Evolutionary conservation across 1,140 invertebrate species (phyloP), one percentile per base, ranked within the genome.

Genomic region (Ditylenchus dipsaci): DNA sequence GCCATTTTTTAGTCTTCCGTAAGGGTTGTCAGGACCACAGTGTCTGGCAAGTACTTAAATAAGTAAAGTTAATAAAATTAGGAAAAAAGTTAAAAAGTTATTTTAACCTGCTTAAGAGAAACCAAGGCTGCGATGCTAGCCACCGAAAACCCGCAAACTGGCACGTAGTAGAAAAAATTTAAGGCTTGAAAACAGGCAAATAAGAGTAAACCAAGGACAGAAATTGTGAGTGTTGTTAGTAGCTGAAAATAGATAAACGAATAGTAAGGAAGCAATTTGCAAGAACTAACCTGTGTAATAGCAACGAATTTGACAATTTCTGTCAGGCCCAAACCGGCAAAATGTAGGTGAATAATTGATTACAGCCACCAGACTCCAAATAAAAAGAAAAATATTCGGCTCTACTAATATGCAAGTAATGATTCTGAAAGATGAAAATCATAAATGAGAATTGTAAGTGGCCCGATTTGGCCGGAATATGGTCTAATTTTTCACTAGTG

Each of bases 21-120:
- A 47, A 5, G 78, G 76, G 79, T 81, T 1, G 80, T 79, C 13
- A 81, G 26, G 11, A 81, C 49, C 1, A 81, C 78, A 0, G 78
- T 67, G 45, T 81, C 79, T 9, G 79, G 79, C 8, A 81, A 57
- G 61, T 79, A 81, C 79, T 81, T 67, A 60, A 78, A 65, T 21
- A 3, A 23, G 17, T 29, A 9, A 27, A n/a, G 17, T 60, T 26
- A 17, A 58, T 63, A 65, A 65, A 13, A 59, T 11, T 9, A 19
- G n/a, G 5, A 63, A 21, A 62, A 9, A 0, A 8, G 1, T 3
- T 7, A 27, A 72, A 73, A 21, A 73, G 17, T 73, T 27, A 73
- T 7, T 23, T 9, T 45, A 43, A 80, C 79, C 74, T 81, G 79
- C 69, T 81, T 81, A 21, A 81, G 66, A 19, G 81, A 60, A 33